Percentiles rank a stretch among this genome's conserved stretches.
These are phyloP conservation scores for Notodonta dromedarius DNA, from an alignment of 2,888 invertebrate genomes.

Conservation along the genomic window DNA sequence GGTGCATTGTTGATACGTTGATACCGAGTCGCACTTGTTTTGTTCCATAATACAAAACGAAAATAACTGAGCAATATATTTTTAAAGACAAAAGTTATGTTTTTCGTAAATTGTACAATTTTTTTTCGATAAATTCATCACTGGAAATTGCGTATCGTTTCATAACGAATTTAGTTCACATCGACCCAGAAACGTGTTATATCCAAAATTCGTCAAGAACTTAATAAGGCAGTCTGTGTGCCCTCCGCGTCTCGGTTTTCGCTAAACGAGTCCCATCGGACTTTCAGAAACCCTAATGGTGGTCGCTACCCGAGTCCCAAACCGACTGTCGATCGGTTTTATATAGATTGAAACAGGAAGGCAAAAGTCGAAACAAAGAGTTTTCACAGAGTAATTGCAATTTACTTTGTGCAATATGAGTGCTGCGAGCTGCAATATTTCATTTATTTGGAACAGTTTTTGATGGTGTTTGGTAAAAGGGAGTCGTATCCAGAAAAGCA, in stretches of 20 bases:
- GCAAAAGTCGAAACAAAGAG: constrained; percentile 33
- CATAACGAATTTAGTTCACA: not conserved
- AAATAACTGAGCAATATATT: not conserved
- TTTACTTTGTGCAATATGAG: constrained; percentile 12
- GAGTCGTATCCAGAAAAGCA: too few relatives aligned
- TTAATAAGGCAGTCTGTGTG: constrained; percentile 54
- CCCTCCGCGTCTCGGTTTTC: constrained; percentile 58
- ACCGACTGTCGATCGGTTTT: constrained; percentile 20
- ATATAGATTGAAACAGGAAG: constrained; percentile 31
- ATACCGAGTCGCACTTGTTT: constrained; percentile 1
- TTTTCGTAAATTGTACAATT: not conserved
- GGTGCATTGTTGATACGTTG: constrained; percentile 13
- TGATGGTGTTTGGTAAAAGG: not conserved
- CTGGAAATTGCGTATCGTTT: not conserved
- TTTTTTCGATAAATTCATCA: not conserved
- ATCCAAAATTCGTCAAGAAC: constrained; percentile 38
- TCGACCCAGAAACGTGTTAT: constrained; percentile 24
- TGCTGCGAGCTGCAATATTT: not conserved
- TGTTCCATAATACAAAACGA: constrained; percentile 3
- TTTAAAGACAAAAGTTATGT: not conserved
- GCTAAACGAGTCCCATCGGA: constrained; percentile 63
- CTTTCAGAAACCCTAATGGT: constrained; percentile 49
- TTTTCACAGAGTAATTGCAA: constrained; percentile 20
- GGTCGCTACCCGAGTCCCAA: constrained; percentile 37
- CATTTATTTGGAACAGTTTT: not conserved